phyloP scores from a whole-genome alignment of 2,797 vertebrate species.

The Helostoma temminkii region DNA sequence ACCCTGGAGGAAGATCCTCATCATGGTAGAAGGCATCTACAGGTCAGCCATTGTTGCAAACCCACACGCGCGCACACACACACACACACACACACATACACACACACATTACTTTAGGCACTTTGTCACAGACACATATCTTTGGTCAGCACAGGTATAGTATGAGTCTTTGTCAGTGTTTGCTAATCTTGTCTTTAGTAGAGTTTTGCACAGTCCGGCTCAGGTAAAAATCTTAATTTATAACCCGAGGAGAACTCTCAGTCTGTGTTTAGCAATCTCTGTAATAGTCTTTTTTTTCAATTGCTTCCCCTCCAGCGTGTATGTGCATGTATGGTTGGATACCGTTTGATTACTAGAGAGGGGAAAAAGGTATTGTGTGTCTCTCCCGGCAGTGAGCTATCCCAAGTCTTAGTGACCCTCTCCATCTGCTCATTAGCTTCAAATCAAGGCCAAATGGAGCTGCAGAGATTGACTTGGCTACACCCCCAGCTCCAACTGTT shows the following conservation, averaged over 20 bases:
- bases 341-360: conserved; percentile 66
- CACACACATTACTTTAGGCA: not conserved
- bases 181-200: conserved; percentile 32
- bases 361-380: conserved; percentile 72
- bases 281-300: conserved; percentile 62
- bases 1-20: conserved; percentile 96
- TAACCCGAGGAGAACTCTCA: conserved; percentile 56
- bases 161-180: conserved; percentile 24
- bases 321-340: conserved; percentile 24
- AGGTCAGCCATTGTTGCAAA: conserved; percentile 82
- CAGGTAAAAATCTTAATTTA: conserved; percentile 50
- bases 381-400: conserved; percentile 68
- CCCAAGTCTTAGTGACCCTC: conserved; percentile 72
- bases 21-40: conserved; percentile 95
- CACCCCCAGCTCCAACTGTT: conserved; percentile 66
- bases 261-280: conserved; percentile 47
- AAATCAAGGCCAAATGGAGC: conserved; percentile 82
- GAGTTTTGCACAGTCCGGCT: conserved; percentile 24
- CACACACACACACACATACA: conserved; percentile 18
- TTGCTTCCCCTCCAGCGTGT: conserved; percentile 45
- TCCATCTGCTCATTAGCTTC: conserved; percentile 84
- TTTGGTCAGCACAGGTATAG: not conserved
- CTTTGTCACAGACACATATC: conserved; percentile 14
- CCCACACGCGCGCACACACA: conserved; percentile 17
- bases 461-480: conserved; percentile 76